Percentiles rank a stretch among this genome's conserved stretches.
These are phyloP conservation scores for Parauchenoglanis ngamensis DNA, from an alignment of 2,797 vertebrate genomes.

Conservation along the genomic window DNA sequence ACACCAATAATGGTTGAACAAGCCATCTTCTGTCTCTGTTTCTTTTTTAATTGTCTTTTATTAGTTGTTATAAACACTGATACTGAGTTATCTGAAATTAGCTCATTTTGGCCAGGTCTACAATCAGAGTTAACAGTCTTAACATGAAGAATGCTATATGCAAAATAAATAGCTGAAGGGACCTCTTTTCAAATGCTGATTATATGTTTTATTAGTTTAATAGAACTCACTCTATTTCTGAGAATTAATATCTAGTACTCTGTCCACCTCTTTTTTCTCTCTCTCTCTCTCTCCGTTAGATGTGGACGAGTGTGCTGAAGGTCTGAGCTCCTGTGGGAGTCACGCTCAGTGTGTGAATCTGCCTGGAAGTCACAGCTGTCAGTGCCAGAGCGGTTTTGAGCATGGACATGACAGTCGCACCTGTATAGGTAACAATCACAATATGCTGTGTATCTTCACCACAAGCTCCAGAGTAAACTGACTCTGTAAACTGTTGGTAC, in stretches of 20 bases:
- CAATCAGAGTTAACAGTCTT: neutral
- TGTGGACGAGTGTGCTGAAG: constrained; percentile 84
- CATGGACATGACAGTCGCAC: constrained; percentile 72
- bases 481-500: neutral
- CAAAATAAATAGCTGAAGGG: neutral
- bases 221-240: neutral
- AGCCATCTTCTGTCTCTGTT: too few relatives aligned
- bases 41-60: too few relatives aligned
- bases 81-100: too few relatives aligned
- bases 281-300: constrained; percentile 67
- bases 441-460: neutral
- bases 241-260: neutral
- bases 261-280: constrained; percentile 12
- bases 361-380: constrained; percentile 83
- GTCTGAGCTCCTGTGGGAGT: constrained; percentile 74
- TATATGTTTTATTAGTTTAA: neutral
- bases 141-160: neutral
- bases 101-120: neutral
- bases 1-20: too few relatives aligned
- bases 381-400: constrained; percentile 78
- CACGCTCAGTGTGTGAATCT: constrained; percentile 82
- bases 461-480: neutral
- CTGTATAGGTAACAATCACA: constrained; percentile 66
- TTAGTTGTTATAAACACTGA: too few relatives aligned
- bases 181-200: neutral